Percentiles rank a stretch among this genome's conserved stretches.
Conservation (phyloP, 2,797 vertebrate species). For the Betta splendens region DNA sequence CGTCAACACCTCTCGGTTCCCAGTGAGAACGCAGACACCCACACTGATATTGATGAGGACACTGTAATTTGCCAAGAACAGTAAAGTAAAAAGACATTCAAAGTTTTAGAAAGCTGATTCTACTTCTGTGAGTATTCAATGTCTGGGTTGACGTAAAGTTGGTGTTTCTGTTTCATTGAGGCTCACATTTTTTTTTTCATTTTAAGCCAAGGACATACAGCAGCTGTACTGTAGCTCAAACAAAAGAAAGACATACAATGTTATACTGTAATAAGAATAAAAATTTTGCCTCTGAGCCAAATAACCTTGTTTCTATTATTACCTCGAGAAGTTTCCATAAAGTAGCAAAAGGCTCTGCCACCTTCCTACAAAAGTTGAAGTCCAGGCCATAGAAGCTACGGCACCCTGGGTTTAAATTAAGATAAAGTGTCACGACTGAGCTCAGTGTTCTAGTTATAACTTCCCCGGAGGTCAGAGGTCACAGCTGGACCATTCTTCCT, state of each 20-base stretch:
- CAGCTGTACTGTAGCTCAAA: too few relatives aligned
- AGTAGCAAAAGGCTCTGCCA: conserved; percentile 49
- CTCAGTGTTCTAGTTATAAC: conserved; percentile 73
- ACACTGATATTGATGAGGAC: background rate
- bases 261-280: too few relatives aligned
- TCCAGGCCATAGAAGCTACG: conserved; percentile 35
- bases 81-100: background rate
- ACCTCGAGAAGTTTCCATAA: conserved; percentile 42
- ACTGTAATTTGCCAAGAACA: background rate
- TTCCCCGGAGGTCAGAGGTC: conserved; percentile 64
- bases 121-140: background rate
- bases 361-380: conserved; percentile 55
- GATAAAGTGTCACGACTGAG: conserved; percentile 70
- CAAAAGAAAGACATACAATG: too few relatives aligned
- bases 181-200: too few relatives aligned
- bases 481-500: conserved; percentile 80
- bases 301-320: conserved; percentile 53
- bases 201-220: too few relatives aligned
- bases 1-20: background rate
- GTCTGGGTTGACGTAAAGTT: too few relatives aligned
- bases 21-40: background rate
- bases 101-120: background rate
- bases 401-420: conserved; percentile 73
- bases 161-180: too few relatives aligned
- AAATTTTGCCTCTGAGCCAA: conserved; percentile 5